Conservation (phyloP, 2,888 invertebrate species). For the Andrena hattorfiana region DNA sequence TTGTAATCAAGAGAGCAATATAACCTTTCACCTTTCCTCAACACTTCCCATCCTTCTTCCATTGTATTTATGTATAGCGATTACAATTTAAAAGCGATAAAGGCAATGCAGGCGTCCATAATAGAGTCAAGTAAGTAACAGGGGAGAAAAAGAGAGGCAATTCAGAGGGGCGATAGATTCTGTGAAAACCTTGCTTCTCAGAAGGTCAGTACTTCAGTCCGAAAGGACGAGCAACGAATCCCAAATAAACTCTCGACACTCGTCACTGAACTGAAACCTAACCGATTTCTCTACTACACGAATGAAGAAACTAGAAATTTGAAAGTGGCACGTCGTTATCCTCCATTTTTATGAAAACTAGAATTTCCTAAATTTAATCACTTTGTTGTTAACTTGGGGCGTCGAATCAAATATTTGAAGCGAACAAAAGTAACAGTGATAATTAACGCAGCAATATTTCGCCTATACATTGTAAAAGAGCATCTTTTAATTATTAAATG, state of each 20-base stretch:
- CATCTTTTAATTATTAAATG: too few relatives aligned
- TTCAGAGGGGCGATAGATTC: not conserved
- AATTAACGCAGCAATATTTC: too few relatives aligned
- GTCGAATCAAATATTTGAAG: too few relatives aligned
- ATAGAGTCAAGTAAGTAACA: not conserved
- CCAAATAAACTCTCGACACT: not conserved
- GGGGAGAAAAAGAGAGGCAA: not conserved
- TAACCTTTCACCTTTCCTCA: not conserved
- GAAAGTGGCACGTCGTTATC: too few relatives aligned
- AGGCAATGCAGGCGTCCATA: not conserved
- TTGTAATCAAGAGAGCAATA: constrained; percentile 3
- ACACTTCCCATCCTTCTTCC: not conserved
- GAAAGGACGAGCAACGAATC: constrained; percentile 3
- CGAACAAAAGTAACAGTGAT: too few relatives aligned
- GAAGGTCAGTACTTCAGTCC: not conserved
- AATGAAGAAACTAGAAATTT: too few relatives aligned
- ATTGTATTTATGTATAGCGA: not conserved
- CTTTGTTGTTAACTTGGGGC: too few relatives aligned
- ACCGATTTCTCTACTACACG: too few relatives aligned
- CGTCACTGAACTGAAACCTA: too few relatives aligned
- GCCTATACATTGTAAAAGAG: too few relatives aligned
- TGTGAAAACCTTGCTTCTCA: constrained; percentile 4
- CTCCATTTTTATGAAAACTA: too few relatives aligned
- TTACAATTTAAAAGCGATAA: not conserved
- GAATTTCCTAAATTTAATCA: too few relatives aligned